These are phyloP conservation scores for Eutolmus rufibarbis DNA, from an alignment of 2,888 invertebrate genomes.

Conservation along the genomic window DNA sequence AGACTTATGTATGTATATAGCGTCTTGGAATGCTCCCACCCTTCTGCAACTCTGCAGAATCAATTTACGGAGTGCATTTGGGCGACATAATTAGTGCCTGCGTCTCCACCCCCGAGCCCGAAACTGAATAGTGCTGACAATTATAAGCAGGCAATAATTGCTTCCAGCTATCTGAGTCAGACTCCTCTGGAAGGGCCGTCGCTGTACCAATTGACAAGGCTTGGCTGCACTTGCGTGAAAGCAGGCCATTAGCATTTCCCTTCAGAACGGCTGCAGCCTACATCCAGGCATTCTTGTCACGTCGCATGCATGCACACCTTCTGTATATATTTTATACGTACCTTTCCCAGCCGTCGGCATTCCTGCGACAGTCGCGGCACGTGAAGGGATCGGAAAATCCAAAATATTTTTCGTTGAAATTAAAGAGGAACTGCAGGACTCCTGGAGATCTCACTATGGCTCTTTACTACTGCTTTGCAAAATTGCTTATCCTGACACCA, in stretches of 20 bases:
- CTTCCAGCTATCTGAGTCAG: slow-evolving; percentile 35
- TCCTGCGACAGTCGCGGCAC: background rate
- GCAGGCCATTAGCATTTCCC: slow-evolving; percentile 13
- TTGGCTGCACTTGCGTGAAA: background rate
- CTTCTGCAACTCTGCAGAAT: background rate
- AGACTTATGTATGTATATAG: background rate
- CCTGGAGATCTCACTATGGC: background rate
- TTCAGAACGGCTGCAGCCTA: background rate
- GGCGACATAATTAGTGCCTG: background rate
- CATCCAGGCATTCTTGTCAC: background rate
- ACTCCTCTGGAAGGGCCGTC: background rate
- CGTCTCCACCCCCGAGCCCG: background rate
- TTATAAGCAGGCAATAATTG: slow-evolving; percentile 46
- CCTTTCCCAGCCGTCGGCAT: background rate
- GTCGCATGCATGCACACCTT: background rate
- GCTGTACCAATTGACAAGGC: background rate
- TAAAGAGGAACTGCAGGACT: background rate
- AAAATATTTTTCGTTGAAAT: slow-evolving; percentile 17
- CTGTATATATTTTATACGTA: background rate
- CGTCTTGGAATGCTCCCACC: background rate
- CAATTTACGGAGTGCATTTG: slow-evolving; percentile 24
- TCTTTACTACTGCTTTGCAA: background rate
- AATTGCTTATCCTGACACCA: slow-evolving; percentile 3
- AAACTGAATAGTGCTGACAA: slow-evolving; percentile 40
- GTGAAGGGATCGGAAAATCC: background rate